Conservation (phyloP, 2,797 vertebrate species). For the Hippoglossus hippoglossus region DNA sequence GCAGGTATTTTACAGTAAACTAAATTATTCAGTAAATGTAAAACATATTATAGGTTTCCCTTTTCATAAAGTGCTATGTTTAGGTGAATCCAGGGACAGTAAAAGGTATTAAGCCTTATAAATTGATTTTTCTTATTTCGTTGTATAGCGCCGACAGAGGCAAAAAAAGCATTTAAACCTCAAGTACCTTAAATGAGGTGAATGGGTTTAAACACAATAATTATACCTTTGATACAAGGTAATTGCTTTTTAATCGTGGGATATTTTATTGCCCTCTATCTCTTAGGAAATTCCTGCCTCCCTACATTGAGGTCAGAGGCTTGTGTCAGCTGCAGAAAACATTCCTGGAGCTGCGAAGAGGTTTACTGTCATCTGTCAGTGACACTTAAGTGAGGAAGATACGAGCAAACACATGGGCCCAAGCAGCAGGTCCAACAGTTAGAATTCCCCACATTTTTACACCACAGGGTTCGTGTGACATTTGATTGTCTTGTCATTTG, state of each 20-base stretch:
- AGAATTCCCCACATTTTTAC: conserved; percentile 19
- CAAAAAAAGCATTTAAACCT: no score
- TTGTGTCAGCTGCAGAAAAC: conserved; percentile 51
- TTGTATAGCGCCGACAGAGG: background rate
- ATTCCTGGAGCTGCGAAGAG: conserved; percentile 12
- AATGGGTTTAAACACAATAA: no score
- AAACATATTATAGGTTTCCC: conserved; percentile 28
- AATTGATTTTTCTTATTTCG: conserved; percentile 18
- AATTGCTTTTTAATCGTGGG: background rate
- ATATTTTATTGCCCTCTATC: background rate
- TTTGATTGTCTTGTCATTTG: background rate
- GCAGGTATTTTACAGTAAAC: conserved; percentile 28
- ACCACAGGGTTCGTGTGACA: background rate
- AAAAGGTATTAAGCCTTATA: conserved; percentile 27
- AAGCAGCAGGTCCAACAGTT: background rate
- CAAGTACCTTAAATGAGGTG: background rate
- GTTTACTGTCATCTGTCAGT: conserved; percentile 39
- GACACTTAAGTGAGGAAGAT: conserved; percentile 7
- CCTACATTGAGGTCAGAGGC: conserved; percentile 28
- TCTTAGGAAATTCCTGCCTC: conserved; percentile 7
- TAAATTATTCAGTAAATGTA: conserved; percentile 47
- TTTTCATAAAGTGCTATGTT: conserved; percentile 27
- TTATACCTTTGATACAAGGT: no score
- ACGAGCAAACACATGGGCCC: conserved; percentile 15
- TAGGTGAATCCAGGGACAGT: conserved; percentile 37